phyloP scores from a whole-genome alignment of 2,113 vertebrate species.

The Cochlearius cochlearius region DNA sequence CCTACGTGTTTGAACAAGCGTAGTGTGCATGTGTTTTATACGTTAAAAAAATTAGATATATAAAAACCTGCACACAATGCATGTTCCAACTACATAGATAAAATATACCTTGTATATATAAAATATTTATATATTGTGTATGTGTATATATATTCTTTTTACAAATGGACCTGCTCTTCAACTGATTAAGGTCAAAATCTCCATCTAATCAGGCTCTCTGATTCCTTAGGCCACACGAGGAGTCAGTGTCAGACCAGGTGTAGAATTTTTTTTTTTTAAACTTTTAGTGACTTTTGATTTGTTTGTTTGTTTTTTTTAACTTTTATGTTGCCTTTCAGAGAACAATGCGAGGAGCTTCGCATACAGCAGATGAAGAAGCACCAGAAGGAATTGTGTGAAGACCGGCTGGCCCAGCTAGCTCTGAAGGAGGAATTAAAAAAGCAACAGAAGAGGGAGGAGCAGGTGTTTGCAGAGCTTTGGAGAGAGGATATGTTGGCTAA shows the following conservation, averaged over 20 bases:
- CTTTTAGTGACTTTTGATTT: background rate
- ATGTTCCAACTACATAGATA: background rate
- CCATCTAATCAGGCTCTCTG: background rate
- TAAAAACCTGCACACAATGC: accelerated
- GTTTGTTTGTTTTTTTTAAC: background rate
- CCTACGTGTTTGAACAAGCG: background rate
- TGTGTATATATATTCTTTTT: background rate
- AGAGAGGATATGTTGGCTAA: conserved; percentile 80
- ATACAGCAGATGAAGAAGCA: background rate
- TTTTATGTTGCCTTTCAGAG: conserved; percentile 61
- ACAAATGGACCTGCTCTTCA: background rate
- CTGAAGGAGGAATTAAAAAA: conserved; percentile 61
- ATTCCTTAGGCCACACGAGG: background rate
- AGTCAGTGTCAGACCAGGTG: background rate
- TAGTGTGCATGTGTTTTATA: background rate
- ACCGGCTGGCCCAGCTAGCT: conserved; percentile 76
- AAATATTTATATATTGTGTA: too few species aligned
- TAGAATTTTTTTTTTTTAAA: background rate
- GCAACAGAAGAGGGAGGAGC: conserved; percentile 73
- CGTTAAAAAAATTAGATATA: background rate
- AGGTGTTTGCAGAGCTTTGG: conserved; percentile 77
- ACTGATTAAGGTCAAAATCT: background rate
- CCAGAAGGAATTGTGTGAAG: conserved; percentile 67
- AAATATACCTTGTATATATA: background rate
- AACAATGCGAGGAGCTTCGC: conserved; percentile 79